Conservation (phyloP, 1,140 invertebrate species). For the Aradophagus sp. region DNA sequence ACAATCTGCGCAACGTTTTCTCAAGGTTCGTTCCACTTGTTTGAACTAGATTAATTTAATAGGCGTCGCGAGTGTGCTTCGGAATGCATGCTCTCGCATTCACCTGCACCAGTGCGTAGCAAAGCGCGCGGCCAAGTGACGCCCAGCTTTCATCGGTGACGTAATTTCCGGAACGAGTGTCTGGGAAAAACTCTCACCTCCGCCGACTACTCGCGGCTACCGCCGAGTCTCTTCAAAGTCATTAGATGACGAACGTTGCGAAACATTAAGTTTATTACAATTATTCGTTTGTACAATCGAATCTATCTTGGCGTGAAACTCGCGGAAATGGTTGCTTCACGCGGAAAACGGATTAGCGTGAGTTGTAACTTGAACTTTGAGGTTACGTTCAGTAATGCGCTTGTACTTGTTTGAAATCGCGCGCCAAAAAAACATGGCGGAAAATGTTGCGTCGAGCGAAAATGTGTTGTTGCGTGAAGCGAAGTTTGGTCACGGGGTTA, state of each 20-base stretch:
- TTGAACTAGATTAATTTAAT: constrained; percentile 14
- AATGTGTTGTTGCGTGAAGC: no score
- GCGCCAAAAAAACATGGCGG: no score
- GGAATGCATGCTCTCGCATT: constrained; percentile 35
- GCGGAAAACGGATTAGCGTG: no score
- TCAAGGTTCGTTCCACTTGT: constrained; percentile 15
- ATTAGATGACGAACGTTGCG: constrained; percentile 29
- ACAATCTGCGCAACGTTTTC: not conserved
- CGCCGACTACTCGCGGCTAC: constrained; percentile 6
- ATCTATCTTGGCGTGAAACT: no score
- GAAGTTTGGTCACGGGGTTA: no score
- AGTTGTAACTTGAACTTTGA: no score
- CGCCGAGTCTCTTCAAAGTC: constrained; percentile 23
- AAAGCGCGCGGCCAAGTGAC: constrained; percentile 23
- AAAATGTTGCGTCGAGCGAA: no score
- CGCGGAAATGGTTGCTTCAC: no score
- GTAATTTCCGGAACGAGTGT: constrained; percentile 58
- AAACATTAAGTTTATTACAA: no score
- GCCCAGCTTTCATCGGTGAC: constrained; percentile 63
- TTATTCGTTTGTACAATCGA: no score
- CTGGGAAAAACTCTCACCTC: constrained; percentile 59
- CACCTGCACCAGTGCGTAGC: constrained; percentile 35
- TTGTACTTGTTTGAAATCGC: no score
- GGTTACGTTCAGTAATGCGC: no score
- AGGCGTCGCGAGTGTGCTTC: constrained; percentile 24